Base-by-base conservation (phyloP, 2,113 vertebrate species). In the Brienomyrus brachyistius region DNA sequence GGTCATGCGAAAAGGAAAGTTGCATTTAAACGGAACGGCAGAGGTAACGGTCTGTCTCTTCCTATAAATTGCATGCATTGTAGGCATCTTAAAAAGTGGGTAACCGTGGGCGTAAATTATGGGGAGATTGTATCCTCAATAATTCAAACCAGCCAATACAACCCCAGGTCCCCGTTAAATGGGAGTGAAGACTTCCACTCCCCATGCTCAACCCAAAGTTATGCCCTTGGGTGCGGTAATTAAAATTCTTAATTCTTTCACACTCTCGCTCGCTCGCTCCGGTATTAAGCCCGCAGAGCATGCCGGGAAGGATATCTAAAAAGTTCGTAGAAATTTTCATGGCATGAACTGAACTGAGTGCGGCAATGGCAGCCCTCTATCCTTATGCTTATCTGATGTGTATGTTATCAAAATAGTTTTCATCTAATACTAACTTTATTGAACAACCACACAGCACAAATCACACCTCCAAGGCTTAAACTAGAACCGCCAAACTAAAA, bases 1-100 rank as follows among this genome's bases (percentile, higher is more conserved):
- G 90, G 98, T 98, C 62, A 95, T 98, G 96, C 96, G 97, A 83
- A 96, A 94, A 90, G 97, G 98, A 10, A 91, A 87, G 15, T 0
- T 83, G n/a, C n/a, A 13, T 87, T 92, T 92, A n/a, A 93, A 93
- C 0, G 92, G 90, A 31, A 93, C 93, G 0, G 94, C 97, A n/a
- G 85, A 98, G 96, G 98, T 99, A 92, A 82, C n/a, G 88, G 40
- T 27, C 45, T 45, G 45, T 43, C 74, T 43, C 1, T 43, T 31
- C n/a, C n/a, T 27, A 27, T 11, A 31, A 70, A 70, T 70, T 31
- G n/a, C 19, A 70, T 70, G 27, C 31, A 31, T 31, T 11, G n/a
- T 31, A 70, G 27, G 27, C 9, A 66, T 11, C 62, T 62, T 62
- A 62, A n/a, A n/a, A 62, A 62, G 23, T 21, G 21, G 56, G 50